Evolutionary conservation across 2,113 vertebrate species (phyloP).

Genomic region (Nothocercus julius): DNA sequence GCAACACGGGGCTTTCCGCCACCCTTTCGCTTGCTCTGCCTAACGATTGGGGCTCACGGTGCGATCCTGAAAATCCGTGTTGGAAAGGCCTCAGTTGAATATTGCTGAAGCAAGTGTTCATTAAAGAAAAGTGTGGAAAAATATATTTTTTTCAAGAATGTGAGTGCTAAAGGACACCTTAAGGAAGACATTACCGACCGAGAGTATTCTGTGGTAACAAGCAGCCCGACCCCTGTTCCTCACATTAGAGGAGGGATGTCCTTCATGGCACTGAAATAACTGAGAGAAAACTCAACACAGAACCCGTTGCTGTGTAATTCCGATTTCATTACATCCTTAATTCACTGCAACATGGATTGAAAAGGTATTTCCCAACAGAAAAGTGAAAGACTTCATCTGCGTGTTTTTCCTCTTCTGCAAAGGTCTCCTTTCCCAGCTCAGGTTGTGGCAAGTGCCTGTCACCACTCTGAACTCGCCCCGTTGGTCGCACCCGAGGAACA

Average conservation of each 20-base stretch:
- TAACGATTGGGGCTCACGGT: background rate
- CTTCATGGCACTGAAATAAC: background rate
- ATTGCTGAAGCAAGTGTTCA: background rate
- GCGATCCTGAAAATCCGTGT: background rate
- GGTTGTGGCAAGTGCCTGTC: background rate
- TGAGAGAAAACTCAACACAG: background rate
- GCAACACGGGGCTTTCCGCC: background rate
- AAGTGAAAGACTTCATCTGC: background rate
- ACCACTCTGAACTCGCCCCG: background rate
- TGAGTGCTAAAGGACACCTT: background rate
- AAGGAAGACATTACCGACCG: rapidly evolving
- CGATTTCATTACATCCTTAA: background rate
- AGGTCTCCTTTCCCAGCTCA: background rate
- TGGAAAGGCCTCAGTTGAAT: background rate
- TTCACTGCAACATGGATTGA: background rate
- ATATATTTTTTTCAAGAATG: background rate
- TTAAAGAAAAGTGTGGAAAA: background rate
- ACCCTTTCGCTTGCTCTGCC: background rate
- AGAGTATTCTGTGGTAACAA: background rate
- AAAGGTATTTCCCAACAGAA: background rate
- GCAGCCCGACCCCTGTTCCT: background rate
- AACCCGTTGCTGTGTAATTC: background rate
- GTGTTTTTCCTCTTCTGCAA: background rate
- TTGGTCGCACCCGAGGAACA: background rate
- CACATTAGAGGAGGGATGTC: background rate